Evolutionary conservation across 2,797 vertebrate species (phyloP), one percentile per base, ranked within the genome.

Genomic region (Hozukius guyotensis): DNA sequence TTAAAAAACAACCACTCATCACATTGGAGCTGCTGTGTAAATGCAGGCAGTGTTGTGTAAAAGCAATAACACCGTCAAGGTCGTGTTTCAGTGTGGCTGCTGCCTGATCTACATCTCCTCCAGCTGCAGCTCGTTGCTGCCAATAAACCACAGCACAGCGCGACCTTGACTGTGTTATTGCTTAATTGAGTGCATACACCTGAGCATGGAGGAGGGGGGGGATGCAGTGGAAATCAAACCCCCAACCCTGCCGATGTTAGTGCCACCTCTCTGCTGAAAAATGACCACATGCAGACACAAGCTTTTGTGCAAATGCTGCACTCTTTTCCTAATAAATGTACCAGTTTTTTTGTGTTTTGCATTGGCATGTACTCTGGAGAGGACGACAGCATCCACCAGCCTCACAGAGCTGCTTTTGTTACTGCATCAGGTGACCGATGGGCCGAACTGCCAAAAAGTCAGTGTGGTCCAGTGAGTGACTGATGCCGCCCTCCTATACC

Each of bases 401-500:
- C 49, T 61, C 63, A 52, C 57, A 60, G 32, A 25, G 46, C 22
- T 29, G 56, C 32, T 59, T 72, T 69, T 86, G 74, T 69, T 69
- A 42, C 74, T 52, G 60, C 4, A 32, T 90, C 83, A 80, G 73
- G 49, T 79, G 83, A 85, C 83, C 31, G 38, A 69, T 68, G 75
- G 79, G 64, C 72, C 42, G 11, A 59, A 57, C 27, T 65, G 64
- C 66, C 84, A 88, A 57, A 68, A 65, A 87, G 84, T 83, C 72
- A 9, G 75, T 9, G 75, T 75, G 87, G 84, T 88, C 86, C 29
- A 25, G 77, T 63, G 87, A 82, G 82, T 90, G 88, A 90, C 60
- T 88, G 88, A 91, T 90, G 84, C 84, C 24, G 85, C 78, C 80
- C 88, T 87, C 76, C 62, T 29, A 42, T 42, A 25, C 77, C 88